Percentiles rank a stretch among this genome's conserved stretches.
Conservation (phyloP, 2,888 invertebrate species). For the Cynaeus angustus region DNA sequence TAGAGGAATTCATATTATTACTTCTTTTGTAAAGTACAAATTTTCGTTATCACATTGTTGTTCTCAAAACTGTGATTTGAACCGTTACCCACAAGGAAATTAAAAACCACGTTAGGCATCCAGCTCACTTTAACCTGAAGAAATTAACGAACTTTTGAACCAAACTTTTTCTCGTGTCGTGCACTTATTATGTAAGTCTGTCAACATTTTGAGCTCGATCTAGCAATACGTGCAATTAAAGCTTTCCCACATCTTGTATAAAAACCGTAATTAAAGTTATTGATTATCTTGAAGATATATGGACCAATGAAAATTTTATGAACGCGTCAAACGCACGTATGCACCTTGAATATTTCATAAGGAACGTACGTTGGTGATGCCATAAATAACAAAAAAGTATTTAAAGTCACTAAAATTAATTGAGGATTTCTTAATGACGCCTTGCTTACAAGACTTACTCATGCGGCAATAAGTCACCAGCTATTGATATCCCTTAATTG, state of each 20-base stretch:
- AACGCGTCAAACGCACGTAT: slow-evolving; percentile 6
- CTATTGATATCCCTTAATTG: slow-evolving; percentile 18
- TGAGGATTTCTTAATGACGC: slow-evolving; percentile 19
- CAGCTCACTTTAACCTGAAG: too few species aligned
- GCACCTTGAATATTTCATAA: slow-evolving; percentile 8
- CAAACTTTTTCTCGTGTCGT: slow-evolving; percentile 1
- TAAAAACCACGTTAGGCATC: too few species aligned
- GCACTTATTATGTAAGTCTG: slow-evolving; percentile 5
- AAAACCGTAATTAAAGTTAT: slow-evolving; percentile 35
- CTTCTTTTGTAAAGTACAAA: too few species aligned
- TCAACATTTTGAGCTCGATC: not conserved
- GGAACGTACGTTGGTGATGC: slow-evolving; percentile 7
- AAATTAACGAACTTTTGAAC: too few species aligned
- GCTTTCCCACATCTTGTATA: slow-evolving; percentile 1
- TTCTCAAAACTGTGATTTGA: too few species aligned
- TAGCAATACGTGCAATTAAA: slow-evolving; percentile 5
- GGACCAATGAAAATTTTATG: slow-evolving; percentile 27
- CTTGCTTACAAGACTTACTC: slow-evolving; percentile 12
- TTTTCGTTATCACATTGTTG: too few species aligned
- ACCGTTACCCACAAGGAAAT: too few species aligned
- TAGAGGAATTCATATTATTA: too few species aligned
- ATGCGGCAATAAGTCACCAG: slow-evolving; percentile 16
- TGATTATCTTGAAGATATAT: slow-evolving; percentile 21
- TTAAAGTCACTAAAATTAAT: slow-evolving; percentile 31
- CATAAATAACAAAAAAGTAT: slow-evolving; percentile 31